Evolutionary conservation across 2,888 invertebrate genomes (phyloP).

Genomic region (Pammene aurita): DNA sequence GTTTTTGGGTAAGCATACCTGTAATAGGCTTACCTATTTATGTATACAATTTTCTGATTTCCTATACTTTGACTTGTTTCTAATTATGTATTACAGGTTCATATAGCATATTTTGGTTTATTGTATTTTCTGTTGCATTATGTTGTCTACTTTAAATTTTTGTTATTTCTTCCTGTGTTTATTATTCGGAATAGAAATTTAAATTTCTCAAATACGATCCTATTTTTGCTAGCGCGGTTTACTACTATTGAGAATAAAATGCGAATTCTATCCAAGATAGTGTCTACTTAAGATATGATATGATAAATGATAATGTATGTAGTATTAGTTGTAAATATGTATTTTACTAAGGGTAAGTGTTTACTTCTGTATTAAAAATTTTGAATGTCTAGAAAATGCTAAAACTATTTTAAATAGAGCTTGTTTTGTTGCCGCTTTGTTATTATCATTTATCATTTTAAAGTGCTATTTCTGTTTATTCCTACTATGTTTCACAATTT

Average conservation of each 20-base stretch:
- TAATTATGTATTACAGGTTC: conserved; percentile 34
- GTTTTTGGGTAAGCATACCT: not conserved
- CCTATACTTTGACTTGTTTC: conserved; percentile 22
- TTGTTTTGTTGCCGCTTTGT: conserved; percentile 74
- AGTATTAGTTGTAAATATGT: conserved; percentile 44
- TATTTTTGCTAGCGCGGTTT: conserved; percentile 40
- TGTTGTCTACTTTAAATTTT: conserved; percentile 3
- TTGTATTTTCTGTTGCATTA: conserved; percentile 21
- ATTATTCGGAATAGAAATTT: not conserved
- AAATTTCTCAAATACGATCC: conserved; percentile 1
- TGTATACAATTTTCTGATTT: conserved; percentile 8
- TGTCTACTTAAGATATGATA: conserved; percentile 14
- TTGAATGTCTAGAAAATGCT: conserved; percentile 56
- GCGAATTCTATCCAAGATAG: conserved; percentile 1
- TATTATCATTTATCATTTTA: conserved; percentile 55
- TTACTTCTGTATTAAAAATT: conserved; percentile 49
- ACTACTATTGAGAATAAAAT: not conserved
- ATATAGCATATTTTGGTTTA: conserved; percentile 28
- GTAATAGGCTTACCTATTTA: not conserved
- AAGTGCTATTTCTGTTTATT: conserved; percentile 45
- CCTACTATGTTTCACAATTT: conserved; percentile 44
- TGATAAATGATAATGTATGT: conserved; percentile 32
- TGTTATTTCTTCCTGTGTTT: conserved; percentile 1
- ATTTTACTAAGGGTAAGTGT: conserved; percentile 53
- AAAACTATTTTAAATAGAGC: conserved; percentile 57